phyloP scores from a whole-genome alignment of 2,113 vertebrate genomes.

The human region GRCh38 chr18:79205501-79206000 shows the following conservation, averaged over 20 bases:
- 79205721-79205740: neutral
- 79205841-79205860: neutral
- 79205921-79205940: neutral
- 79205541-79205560: neutral
- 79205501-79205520: neutral
- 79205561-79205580: neutral
- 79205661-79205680: no score
- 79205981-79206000: no score
- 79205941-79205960: no score
- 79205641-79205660: fast-evolving
- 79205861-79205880: neutral
- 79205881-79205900: neutral
- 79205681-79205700: neutral
- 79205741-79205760: neutral
- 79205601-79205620: no score
- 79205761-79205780: neutral
- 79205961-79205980: no score
- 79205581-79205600: no score
- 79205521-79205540: neutral
- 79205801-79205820: neutral
- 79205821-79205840: fast-evolving
- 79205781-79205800: neutral
- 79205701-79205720: neutral
- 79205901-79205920: neutral
- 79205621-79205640: fast-evolving